Percentiles rank a stretch among this genome's conserved stretches.
These are phyloP conservation scores for Aix galericulata DNA, from an alignment of 2,113 vertebrate species.

Conservation along the genomic window DNA sequence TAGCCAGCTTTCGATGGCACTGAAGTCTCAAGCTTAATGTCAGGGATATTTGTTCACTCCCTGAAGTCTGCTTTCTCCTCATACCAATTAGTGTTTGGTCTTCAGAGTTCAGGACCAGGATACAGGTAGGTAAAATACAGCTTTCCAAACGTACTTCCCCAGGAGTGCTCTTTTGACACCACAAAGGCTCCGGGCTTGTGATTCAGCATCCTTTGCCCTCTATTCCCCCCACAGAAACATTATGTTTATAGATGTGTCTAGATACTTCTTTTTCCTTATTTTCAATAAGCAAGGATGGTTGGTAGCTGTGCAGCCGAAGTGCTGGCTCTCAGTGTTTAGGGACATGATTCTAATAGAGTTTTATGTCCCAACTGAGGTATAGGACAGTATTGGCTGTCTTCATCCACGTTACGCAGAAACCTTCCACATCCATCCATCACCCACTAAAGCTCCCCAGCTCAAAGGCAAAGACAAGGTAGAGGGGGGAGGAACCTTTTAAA, in stretches of 20 bases:
- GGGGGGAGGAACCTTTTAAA: conserved; percentile 14
- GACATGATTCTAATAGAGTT: conserved; percentile 28
- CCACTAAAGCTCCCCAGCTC: conserved; percentile 20
- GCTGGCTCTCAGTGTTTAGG: conserved; percentile 26
- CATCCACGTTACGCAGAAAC: conserved; percentile 36
- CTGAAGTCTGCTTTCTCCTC: background rate
- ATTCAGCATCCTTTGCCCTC: background rate
- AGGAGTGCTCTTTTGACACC: background rate
- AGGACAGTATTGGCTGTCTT: conserved; percentile 12
- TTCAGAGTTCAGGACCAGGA: background rate
- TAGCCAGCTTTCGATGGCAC: background rate
- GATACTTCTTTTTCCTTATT: background rate
- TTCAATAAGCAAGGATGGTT: background rate
- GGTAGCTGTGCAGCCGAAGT: conserved; percentile 1
- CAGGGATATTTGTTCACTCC: background rate
- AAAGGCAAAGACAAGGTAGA: background rate
- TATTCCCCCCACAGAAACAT: background rate
- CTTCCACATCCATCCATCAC: conserved; percentile 55
- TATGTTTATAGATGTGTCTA: background rate
- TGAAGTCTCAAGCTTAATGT: background rate
- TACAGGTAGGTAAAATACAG: background rate
- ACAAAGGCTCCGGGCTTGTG: background rate
- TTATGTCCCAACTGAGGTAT: background rate
- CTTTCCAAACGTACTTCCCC: background rate
- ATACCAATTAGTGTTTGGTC: background rate